Percentiles rank a stretch among this genome's conserved stretches.
Conservation (phyloP, 2,888 invertebrate genomes). For the Drosophila neotestacea region DNA sequence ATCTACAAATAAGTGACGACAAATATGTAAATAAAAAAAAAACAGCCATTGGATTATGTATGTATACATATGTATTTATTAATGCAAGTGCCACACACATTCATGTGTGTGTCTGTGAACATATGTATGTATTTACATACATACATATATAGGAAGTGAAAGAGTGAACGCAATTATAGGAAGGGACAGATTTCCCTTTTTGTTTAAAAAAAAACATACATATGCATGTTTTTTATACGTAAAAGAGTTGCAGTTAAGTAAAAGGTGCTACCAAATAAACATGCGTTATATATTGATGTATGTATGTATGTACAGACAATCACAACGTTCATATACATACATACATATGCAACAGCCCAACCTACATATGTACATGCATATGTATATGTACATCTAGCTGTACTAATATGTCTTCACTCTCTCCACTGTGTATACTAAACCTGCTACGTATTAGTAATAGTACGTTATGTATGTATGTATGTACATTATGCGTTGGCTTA, state of each 20-base stretch:
- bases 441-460: conserved; percentile 17
- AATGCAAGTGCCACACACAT: conserved; percentile 21
- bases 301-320: conserved; percentile 6
- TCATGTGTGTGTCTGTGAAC: not conserved
- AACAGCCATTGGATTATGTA: conserved; percentile 10
- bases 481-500: conserved; percentile 1
- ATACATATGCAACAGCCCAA: conserved; percentile 20
- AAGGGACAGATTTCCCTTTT: conserved; percentile 35
- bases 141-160: conserved; percentile 37
- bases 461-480: conserved; percentile 3
- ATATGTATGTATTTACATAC: not conserved
- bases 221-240: not conserved
- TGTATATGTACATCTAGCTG: conserved; percentile 10
- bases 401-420: conserved; percentile 32
- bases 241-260: conserved; percentile 7
- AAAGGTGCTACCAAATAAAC: conserved; percentile 10
- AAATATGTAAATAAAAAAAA: conserved; percentile 19
- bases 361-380: conserved; percentile 11
- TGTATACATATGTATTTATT: conserved; percentile 24
- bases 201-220: conserved; percentile 13
- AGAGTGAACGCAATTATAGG: conserved; percentile 31
- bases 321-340: conserved; percentile 1
- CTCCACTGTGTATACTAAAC: conserved; percentile 23
- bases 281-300: conserved; percentile 1
- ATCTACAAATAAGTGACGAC: conserved; percentile 13